Conservation (phyloP, 2,113 vertebrate genomes). For the Datnioides undecimradiatus region DNA sequence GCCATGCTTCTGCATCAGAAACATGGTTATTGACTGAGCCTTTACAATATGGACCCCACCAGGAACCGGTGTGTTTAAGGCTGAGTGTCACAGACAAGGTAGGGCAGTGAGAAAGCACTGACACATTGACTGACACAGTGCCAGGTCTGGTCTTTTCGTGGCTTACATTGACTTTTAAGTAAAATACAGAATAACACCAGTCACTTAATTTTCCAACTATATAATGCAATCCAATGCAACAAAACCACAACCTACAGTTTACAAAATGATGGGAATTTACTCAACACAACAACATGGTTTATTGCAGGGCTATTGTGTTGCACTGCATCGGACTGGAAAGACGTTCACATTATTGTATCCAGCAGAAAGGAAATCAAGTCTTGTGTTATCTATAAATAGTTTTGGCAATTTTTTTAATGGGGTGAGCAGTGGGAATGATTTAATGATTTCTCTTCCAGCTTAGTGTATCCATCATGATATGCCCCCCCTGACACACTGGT, state of each 20-base stretch:
- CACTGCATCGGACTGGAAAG: constrained; percentile 28
- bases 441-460: constrained; percentile 68
- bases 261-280: background rate
- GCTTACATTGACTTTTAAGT: background rate
- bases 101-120: background rate
- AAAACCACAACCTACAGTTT: background rate
- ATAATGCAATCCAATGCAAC: constrained; percentile 15
- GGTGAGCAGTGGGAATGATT: constrained; percentile 57
- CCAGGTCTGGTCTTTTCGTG: background rate
- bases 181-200: background rate
- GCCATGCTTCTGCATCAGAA: background rate
- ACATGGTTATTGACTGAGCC: background rate
- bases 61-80: background rate
- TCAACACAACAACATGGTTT: background rate
- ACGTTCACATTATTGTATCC: background rate
- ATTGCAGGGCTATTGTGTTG: constrained; percentile 5
- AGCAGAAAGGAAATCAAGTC: constrained; percentile 7
- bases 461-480: constrained; percentile 76
- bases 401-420: constrained; percentile 12
- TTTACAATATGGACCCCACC: background rate
- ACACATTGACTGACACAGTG: background rate
- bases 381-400: constrained; percentile 12
- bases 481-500: constrained; percentile 68
- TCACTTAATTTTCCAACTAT: background rate
- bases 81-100: background rate